These are phyloP conservation scores for Mythimna albipuncta DNA, from an alignment of 2,888 invertebrate species.

Conservation along the genomic window DNA sequence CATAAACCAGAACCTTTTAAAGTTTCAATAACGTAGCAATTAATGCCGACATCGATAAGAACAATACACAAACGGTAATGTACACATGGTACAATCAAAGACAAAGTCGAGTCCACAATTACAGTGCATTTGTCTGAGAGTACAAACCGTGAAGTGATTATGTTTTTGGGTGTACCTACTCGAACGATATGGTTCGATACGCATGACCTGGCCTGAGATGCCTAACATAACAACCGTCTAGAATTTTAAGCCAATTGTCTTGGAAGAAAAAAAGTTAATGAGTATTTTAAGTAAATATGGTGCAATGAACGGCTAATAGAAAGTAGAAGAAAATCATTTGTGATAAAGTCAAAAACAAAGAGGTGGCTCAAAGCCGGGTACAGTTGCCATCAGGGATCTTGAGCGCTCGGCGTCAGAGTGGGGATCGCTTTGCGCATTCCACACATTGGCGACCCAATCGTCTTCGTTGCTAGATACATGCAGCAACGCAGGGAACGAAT, in stretches of 20 bases:
- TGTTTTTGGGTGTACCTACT: slow-evolving; percentile 65
- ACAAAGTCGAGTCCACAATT: slow-evolving; percentile 35
- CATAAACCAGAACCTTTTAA: too few relatives aligned
- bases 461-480: too few relatives aligned
- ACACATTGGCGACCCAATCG: too few relatives aligned
- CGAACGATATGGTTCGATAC: slow-evolving; percentile 63
- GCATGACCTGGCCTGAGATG: slow-evolving; percentile 65
- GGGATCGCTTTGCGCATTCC: too few relatives aligned
- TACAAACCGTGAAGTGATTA: slow-evolving; percentile 67
- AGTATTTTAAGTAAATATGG: background rate
- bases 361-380: too few relatives aligned
- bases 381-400: too few relatives aligned
- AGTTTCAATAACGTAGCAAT: background rate
- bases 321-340: too few relatives aligned
- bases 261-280: background rate
- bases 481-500: too few relatives aligned
- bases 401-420: too few relatives aligned
- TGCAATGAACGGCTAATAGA: background rate
- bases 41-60: background rate
- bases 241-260: slow-evolving; percentile 12
- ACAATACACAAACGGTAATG: slow-evolving; percentile 20
- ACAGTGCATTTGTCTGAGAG: slow-evolving; percentile 53
- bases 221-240: slow-evolving; percentile 32
- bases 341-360: too few relatives aligned
- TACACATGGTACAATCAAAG: slow-evolving; percentile 24